Evolutionary conservation across 2,113 vertebrate species (phyloP), one percentile per base, ranked within the genome.

Genomic region (Scortum barcoo): DNA sequence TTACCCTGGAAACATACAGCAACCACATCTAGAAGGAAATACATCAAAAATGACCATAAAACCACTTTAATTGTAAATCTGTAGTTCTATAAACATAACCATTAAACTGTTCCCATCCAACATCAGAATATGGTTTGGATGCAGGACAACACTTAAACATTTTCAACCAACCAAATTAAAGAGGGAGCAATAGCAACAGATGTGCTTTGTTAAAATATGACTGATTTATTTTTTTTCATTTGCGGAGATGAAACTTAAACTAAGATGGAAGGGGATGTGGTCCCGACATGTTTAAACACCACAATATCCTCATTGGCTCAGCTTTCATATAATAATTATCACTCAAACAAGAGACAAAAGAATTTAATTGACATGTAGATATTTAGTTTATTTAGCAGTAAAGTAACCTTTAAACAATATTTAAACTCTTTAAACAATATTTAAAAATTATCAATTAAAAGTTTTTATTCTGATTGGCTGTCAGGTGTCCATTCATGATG

Each of bases 51-150:
- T 60, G 7, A 44, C 60, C 28, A 28, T 51, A 66, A 81, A 76
- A 53, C 12, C 30, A 44, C 46, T 76, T 76, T 26, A 54, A 86
- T 61, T 81, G 51, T 61, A 56, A 65, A 76, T 68, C 36, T 58
- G 12, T 54, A 70, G 60, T 44, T 80, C 63, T 69, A 7, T 72
- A 85, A 83, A 84, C 72, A 71, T 44, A 44, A 48, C 48, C 28
- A 70, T 48, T 60, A 76, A 88, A 66, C 26, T 14, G n/a, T 50
- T 16, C 28, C 1, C 10, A 48, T 58, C 10, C 53, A 68, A 71
- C 78, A 81, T 42, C 19, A 40, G 44, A 68, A 69, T 28, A 76
- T 75, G 61, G 58, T 80, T 83, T 44, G 65, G 46, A 65, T 61
- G 24, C 53, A 71, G 65, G 17, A 26, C 20, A 20, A 54, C 51